Conservation (phyloP, 2,113 vertebrate species). For the Sander lucioperca region DNA sequence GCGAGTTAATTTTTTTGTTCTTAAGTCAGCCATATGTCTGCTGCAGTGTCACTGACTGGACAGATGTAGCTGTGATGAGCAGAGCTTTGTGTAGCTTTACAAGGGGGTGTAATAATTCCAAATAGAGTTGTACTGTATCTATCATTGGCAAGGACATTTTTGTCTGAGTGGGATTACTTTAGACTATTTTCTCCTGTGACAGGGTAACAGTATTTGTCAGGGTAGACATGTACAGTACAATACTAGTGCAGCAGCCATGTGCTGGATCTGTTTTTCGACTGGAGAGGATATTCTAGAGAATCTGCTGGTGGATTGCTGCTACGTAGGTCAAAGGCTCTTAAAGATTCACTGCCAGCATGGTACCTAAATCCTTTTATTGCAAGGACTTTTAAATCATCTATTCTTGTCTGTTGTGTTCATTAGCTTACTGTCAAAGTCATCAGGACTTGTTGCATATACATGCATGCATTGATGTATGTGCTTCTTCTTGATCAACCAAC, state of each 20-base stretch:
- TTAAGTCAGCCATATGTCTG: not conserved
- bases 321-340: not conserved
- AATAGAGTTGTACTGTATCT: no score
- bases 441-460: not conserved
- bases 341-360: not conserved
- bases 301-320: not conserved
- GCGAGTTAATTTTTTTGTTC: not conserved
- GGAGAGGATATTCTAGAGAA: not conserved
- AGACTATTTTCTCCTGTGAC: not conserved
- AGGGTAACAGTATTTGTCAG: not conserved
- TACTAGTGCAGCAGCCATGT: not conserved
- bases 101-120: no score
- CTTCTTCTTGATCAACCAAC: constrained; percentile 1
- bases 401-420: not conserved
- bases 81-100: no score
- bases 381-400: not conserved
- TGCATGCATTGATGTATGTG: not conserved
- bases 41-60: not conserved
- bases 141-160: no score
- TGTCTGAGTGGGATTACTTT: no score
- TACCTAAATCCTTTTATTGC: not conserved
- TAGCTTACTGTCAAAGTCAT: not conserved
- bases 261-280: not conserved
- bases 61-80: not conserved
- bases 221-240: not conserved